Percentiles rank a stretch among this genome's conserved stretches.
phyloP scores from a whole-genome alignment of 2,113 vertebrate genomes.

The Amia ocellicauda region DNA sequence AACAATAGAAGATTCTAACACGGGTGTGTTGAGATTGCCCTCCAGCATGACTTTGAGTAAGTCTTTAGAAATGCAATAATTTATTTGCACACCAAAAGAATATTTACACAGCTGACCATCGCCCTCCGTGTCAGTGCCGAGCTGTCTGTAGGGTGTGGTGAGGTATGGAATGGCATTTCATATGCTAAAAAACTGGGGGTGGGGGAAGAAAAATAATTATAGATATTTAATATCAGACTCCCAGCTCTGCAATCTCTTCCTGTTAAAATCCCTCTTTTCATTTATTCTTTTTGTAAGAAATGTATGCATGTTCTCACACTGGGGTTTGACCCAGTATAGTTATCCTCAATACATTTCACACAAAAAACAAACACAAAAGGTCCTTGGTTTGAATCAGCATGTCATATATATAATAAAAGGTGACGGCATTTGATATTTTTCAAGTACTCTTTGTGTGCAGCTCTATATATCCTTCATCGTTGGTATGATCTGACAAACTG shows the following conservation, averaged over 20 bases:
- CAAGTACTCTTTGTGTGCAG: conserved; percentile 80
- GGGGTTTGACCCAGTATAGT: conserved; percentile 17
- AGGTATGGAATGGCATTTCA: conserved; percentile 29
- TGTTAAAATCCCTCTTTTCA: conserved; percentile 28
- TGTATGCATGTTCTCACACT: conserved; percentile 25
- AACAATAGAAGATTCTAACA: conserved; percentile 25
- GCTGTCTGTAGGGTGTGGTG: conserved; percentile 34
- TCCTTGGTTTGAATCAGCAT: conserved; percentile 50
- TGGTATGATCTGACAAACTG: conserved; percentile 37
- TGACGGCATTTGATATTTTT: conserved; percentile 56
- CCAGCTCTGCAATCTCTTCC: too few relatives aligned
- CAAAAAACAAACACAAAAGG: conserved; percentile 31
- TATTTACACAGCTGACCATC: conserved; percentile 56
- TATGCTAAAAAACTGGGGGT: conserved; percentile 14
- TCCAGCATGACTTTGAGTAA: conserved; percentile 22
- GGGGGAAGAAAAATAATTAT: background rate
- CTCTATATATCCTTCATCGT: conserved; percentile 86
- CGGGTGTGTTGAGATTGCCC: conserved; percentile 21
- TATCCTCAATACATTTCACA: conserved; percentile 9
- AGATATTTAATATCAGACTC: too few relatives aligned
- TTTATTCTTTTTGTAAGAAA: conserved; percentile 19
- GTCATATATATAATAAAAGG: conserved; percentile 28
- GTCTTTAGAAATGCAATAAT: conserved; percentile 47
- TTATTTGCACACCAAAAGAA: conserved; percentile 47
- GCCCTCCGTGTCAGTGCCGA: conserved; percentile 27